A percentile compares a stretch with the other conserved stretches of the same genome.
These are phyloP conservation scores for Crotophaga sulcirostris DNA, from an alignment of 2,113 vertebrate species.

Conservation along the genomic window DNA sequence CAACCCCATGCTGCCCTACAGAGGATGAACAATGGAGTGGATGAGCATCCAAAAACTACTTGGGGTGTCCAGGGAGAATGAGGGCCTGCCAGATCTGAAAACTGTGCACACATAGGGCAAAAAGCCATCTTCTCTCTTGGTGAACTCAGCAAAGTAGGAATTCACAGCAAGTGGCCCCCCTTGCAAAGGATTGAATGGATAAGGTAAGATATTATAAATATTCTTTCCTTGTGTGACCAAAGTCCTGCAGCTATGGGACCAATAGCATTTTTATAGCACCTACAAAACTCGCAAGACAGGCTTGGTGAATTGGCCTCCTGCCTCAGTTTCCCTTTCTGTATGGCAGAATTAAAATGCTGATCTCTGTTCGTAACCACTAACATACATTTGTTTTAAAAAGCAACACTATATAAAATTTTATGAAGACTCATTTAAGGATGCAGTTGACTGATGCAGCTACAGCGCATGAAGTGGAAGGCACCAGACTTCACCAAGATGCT, in stretches of 20 bases:
- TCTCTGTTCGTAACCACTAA: not conserved
- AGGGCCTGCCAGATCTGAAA: not conserved
- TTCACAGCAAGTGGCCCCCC: not conserved
- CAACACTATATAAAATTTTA: not conserved
- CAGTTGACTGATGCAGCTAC: not conserved
- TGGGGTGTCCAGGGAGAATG: not conserved
- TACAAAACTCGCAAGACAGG: not conserved
- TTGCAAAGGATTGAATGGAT: not conserved
- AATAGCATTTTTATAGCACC: not conserved
- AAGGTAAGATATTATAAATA: not conserved
- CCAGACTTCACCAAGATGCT: not conserved
- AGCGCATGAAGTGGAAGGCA: not conserved
- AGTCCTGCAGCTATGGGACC: not conserved
- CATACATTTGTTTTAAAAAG: not conserved
- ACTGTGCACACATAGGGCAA: accelerated
- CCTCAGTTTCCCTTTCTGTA: not conserved
- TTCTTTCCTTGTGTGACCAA: not conserved
- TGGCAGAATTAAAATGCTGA: not conserved
- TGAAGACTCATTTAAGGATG: not conserved
- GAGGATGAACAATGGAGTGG: not conserved
- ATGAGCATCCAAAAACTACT: not conserved
- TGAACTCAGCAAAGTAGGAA: not conserved
- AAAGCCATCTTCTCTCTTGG: not conserved
- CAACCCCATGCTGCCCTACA: not conserved
- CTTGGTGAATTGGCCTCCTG: not conserved